Evolutionary conservation across 2,888 invertebrate genomes (phyloP), one percentile per base, ranked within the genome.

Genomic region (Sminthurides aquaticus): DNA sequence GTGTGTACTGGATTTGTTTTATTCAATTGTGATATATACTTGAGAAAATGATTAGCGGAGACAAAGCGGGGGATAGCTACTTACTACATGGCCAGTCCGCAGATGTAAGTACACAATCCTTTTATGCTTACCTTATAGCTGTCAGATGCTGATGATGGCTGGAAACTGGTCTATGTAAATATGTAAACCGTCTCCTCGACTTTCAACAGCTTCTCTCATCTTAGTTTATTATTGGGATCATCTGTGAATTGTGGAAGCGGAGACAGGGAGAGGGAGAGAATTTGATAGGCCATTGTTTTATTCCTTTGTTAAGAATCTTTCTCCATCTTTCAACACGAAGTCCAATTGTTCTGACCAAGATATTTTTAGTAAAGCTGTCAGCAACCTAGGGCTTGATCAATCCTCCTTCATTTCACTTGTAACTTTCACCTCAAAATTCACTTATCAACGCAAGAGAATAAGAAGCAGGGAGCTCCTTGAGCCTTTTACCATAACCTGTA

Each of bases 231-330:
- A n/a, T n/a, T n/a, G n/a, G n/a, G n/a, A n/a, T n/a, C n/a, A n/a
- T n/a, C 43, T 34, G 43, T 15, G 8, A 34, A 34, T 5, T 5
- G 15, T 11, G 43, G 43, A 34, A 5, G 43, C 5, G 15, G 43
- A 34, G 43, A 34, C 43, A 34, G n/a, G 43, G 18, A 52, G 22
- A 20, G 52, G 8, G 5, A 52, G 52, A 22, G 52, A 64, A 64
- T 55, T 64, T 64, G 64, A 64, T 64, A 58, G 64, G 58, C 58
- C 59, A 64, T 64, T 64, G 64, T 64, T 64, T 64, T 55, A 58
- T 28, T 59, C 64, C 49, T 57, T 62, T 64, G 58, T 59, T 64
- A 64, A 28, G 28, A 57, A 64, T 59, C 52, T 64, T 59, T 64
- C 49, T 54, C 28, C 59, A 57, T 64, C 64, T 64, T 64, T 58